Evolutionary conservation across 1,140 invertebrate species (phyloP).

Genomic region (Lepidotrigona ventralis): DNA sequence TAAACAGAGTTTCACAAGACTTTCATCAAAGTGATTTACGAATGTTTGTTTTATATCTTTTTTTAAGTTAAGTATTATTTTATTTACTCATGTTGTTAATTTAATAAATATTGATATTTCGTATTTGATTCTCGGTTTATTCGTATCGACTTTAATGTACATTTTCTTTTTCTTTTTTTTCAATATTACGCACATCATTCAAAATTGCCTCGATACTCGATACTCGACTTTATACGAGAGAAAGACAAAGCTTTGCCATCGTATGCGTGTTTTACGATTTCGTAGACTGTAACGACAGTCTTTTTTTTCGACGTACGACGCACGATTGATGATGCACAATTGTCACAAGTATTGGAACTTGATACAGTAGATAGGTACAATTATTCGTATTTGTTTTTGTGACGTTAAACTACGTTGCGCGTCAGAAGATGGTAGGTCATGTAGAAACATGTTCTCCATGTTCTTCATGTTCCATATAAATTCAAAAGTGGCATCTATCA

Average conservation of each 20-base stretch:
- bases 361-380: too few relatives aligned
- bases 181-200: neutral
- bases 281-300: neutral
- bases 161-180: neutral
- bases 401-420: too few relatives aligned
- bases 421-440: neutral
- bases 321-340: neutral
- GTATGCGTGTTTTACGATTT: neutral
- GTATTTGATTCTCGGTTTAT: neutral
- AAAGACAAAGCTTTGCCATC: neutral
- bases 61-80: conserved; percentile 2
- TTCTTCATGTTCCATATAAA: neutral
- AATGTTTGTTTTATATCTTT: neutral
- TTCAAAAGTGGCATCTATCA: neutral
- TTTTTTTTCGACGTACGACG: too few relatives aligned
- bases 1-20: neutral
- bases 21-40: neutral
- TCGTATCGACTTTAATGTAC: neutral
- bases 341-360: neutral
- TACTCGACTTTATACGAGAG: neutral
- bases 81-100: neutral
- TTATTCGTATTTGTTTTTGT: too few relatives aligned
- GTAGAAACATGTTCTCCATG: too few relatives aligned
- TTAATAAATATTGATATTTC: conserved; percentile 3
- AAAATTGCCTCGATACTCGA: neutral